These are phyloP conservation scores for Hypotaenidia philippensis DNA, from an alignment of 2,797 vertebrate species.

Conservation along the genomic window DNA sequence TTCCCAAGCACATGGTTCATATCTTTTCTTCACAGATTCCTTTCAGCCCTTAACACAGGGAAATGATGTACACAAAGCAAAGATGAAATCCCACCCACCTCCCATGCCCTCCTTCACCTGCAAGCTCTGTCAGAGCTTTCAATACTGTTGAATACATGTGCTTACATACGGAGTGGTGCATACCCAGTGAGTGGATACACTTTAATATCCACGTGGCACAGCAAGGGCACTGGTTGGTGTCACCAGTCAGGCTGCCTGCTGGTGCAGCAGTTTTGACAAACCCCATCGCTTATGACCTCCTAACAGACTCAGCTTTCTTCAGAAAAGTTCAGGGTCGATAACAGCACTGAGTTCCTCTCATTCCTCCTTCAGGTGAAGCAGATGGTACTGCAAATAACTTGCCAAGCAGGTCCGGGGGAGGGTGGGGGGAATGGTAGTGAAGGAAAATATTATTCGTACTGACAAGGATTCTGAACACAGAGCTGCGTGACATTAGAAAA, in stretches of 20 bases:
- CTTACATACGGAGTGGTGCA: background rate
- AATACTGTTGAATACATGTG: background rate
- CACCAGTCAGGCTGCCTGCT: background rate
- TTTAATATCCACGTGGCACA: background rate
- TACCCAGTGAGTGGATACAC: background rate
- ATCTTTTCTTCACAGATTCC: background rate
- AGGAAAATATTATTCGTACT: background rate
- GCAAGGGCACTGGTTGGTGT: background rate
- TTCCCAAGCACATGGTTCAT: background rate
- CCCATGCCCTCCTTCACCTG: background rate
- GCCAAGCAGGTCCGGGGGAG: background rate
- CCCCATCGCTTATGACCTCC: accelerated
- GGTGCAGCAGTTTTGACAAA: background rate
- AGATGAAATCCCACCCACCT: background rate
- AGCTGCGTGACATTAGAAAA: background rate
- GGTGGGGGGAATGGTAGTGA: background rate
- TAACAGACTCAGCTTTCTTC: background rate
- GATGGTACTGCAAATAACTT: conserved; percentile 24
- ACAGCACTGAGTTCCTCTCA: background rate
- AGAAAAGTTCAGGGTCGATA: background rate
- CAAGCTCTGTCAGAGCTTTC: background rate
- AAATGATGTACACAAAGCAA: accelerated
- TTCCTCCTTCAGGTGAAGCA: conserved; percentile 51
- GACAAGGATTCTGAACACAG: conserved; percentile 20
- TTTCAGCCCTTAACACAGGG: background rate